phyloP scores from a whole-genome alignment of 2,797 vertebrate species.

The Echiichthys vipera region DNA sequence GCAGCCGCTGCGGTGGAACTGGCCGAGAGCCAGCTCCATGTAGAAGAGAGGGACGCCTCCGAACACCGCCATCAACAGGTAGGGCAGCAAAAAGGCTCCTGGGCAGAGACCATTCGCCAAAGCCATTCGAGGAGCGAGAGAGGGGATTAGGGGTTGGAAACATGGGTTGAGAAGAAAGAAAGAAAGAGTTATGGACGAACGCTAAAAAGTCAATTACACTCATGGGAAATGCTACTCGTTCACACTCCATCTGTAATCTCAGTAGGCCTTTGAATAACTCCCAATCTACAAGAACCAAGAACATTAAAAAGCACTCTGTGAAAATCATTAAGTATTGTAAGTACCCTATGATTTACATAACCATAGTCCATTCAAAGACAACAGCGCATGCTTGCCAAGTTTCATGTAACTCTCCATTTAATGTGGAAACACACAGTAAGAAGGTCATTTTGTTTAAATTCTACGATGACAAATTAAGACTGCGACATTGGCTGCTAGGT shows the following conservation, averaged over 20 bases:
- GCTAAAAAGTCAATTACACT: conserved; percentile 29
- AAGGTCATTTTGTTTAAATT: conserved; percentile 3
- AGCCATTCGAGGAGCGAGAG: not conserved
- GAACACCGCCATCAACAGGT: conserved; percentile 97
- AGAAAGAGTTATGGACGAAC: conserved; percentile 16
- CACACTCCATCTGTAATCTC: conserved; percentile 30
- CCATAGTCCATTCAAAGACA: conserved; percentile 35
- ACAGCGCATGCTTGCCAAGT: conserved; percentile 10
- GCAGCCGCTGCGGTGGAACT: conserved; percentile 96
- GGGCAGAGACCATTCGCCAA: conserved; percentile 61
- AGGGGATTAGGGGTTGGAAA: not conserved
- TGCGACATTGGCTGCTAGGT: not conserved
- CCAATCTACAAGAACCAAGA: not conserved
- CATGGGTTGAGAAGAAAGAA: not conserved
- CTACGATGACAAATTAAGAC: not conserved
- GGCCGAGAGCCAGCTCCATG: conserved; percentile 97
- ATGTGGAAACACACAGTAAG: conserved; percentile 6
- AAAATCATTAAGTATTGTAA: conserved; percentile 36
- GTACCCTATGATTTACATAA: conserved; percentile 16
- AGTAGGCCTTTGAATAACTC: conserved; percentile 13
- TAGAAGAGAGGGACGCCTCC: conserved; percentile 99
- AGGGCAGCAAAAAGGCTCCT: conserved; percentile 98
- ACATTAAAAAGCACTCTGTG: conserved; percentile 36
- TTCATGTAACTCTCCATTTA: conserved; percentile 10
- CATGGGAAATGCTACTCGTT: conserved; percentile 22